Percentiles rank a stretch among this genome's conserved stretches.
Conservation (phyloP, 1,140 invertebrate genomes). For the Aporrectodea caliginosa region DNA sequence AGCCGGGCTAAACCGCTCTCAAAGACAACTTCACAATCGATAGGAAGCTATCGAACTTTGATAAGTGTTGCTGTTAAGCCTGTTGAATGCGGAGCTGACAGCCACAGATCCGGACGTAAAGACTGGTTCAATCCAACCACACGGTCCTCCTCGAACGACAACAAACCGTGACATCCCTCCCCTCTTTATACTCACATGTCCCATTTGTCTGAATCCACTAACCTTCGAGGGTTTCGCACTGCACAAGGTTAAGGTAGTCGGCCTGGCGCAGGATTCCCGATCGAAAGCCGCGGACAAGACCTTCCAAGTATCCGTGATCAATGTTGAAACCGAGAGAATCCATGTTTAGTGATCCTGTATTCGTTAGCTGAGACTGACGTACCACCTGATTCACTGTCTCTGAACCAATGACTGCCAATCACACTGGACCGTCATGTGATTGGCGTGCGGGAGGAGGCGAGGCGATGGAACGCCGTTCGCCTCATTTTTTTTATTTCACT, state of each 20-base stretch:
- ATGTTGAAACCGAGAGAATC: slow-evolving; percentile 74
- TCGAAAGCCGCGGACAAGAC: slow-evolving; percentile 95
- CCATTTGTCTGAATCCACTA: background rate
- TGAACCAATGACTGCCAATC: too few relatives aligned
- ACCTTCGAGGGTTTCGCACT: slow-evolving; percentile 99
- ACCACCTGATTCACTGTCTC: too few relatives aligned
- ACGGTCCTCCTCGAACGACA: background rate
- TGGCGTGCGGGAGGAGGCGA: too few relatives aligned
- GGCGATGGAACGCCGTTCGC: too few relatives aligned
- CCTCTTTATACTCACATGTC: background rate
- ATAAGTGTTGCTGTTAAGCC: background rate
- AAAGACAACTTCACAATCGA: too few relatives aligned
- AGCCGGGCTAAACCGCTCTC: too few relatives aligned
- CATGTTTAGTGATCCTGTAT: too few relatives aligned
- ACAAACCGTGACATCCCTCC: background rate
- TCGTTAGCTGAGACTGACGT: too few relatives aligned
- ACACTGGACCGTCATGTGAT: too few relatives aligned
- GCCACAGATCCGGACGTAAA: background rate
- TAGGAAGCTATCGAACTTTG: too few relatives aligned
- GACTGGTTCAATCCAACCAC: background rate
- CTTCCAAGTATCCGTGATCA: slow-evolving; percentile 95
- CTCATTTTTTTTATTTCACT: too few relatives aligned
- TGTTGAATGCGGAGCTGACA: background rate
- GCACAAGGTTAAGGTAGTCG: slow-evolving; percentile 97
- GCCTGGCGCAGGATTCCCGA: slow-evolving; percentile 93